Base-by-base conservation (phyloP, 2,888 invertebrate species). In the Ochropacha duplaris region DNA sequence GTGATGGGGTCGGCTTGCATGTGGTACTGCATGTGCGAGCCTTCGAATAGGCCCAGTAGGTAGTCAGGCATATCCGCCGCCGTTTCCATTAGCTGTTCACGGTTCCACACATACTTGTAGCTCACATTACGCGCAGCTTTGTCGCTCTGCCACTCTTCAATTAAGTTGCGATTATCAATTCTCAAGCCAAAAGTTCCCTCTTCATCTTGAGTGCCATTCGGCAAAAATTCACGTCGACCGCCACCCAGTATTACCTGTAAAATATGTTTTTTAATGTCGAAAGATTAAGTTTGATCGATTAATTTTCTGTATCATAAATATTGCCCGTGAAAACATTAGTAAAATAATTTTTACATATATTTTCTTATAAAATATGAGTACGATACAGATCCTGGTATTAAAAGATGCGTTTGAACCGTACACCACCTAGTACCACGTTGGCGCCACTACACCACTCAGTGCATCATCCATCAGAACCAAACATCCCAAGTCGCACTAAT, bases 241-340 rank as follows among this genome's bases (percentile, higher is more conserved):
- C 97, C 96, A 0, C 96, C 97, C 60, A 97, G 79, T 50, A 96
- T 94, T 0, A 96, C 94, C 93, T 95, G 64, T 0, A 66, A 64
- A 39, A 28, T 34, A 55, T 56, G 54, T 22, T 65, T 39, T 28
- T 1, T 11, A 22, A 19, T 28, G 8, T 6, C 8, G 6, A 28
- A 28, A 28, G 28, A 28, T 5, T 24, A 24, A 24, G 24, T n/a
- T 2, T 24, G 24, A 24, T 24, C 24, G n/a, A n/a, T n/a, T 24
- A 24, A 24, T 4, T 24, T 24, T 24, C 24, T 24, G 2, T 24
- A n/a, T n/a, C n/a, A n/a, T n/a, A n/a, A n/a, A n/a, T n/a, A n/a
- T n/a, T n/a, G n/a, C n/a, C n/a, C n/a, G n/a, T n/a, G n/a, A n/a
- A n/a, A n/a, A n/a, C n/a, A n/a, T n/a, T n/a, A n/a, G n/a, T n/a